A percentile compares a stretch with the other conserved stretches of the same genome.
Conservation (phyloP, 2,888 invertebrate species). For the Phyllotreta cruciferae region DNA sequence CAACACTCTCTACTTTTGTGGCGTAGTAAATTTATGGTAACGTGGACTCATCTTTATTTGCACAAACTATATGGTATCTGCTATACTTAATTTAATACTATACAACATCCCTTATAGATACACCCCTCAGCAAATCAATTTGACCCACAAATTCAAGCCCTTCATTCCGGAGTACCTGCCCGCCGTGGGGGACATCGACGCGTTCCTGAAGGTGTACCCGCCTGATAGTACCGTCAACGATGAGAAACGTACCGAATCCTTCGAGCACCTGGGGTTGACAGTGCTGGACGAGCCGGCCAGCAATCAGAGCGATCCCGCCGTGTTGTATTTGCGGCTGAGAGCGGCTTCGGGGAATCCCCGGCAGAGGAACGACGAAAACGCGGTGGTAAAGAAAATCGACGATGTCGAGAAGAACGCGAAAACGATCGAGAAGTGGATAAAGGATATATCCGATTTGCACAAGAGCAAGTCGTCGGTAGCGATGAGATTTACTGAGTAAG, state of each 20-base stretch:
- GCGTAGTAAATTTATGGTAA: no score
- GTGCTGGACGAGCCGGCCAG: conserved; percentile 96
- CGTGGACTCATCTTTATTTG: no score
- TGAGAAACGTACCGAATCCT: conserved; percentile 47
- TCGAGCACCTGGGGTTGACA: conserved; percentile 67
- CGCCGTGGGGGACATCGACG: conserved; percentile 98
- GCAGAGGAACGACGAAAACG: conserved; percentile 52
- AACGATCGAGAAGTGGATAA: conserved; percentile 96
- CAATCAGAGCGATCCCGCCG: conserved; percentile 94
- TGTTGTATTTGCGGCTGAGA: conserved; percentile 89
- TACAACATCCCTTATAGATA: conserved; percentile 75
- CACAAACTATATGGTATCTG: no score
- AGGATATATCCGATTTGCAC: conserved; percentile 92
- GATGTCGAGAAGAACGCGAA: conserved; percentile 86
- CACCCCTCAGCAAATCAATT: conserved; percentile 89
- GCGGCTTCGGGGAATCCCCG: conserved; percentile 65
- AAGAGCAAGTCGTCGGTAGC: conserved; percentile 86
- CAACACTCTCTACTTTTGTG: no score
- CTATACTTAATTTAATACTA: no score
- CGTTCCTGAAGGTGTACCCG: conserved; percentile 91
- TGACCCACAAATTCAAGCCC: conserved; percentile 89
- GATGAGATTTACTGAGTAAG: conserved; percentile 79
- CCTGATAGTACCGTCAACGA: conserved; percentile 69
- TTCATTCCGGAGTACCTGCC: conserved; percentile 98
- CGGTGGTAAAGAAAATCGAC: conserved; percentile 77